Evolutionary conservation across 2,888 invertebrate genomes (phyloP), one percentile per base, ranked within the genome.

Genomic region (Lapara coniferarum): DNA sequence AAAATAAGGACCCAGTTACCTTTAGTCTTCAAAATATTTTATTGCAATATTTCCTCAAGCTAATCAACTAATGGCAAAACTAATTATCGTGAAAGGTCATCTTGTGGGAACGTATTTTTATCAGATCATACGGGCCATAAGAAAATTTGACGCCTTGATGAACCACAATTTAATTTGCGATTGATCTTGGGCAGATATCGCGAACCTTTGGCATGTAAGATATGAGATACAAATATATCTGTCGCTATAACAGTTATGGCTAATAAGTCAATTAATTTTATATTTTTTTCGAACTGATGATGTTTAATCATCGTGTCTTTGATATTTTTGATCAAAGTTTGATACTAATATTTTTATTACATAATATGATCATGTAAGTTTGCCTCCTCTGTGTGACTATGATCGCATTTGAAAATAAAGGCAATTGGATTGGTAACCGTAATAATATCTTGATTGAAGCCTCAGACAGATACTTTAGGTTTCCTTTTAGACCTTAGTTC

Each of bases 131-230:
- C 25, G 49, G 63, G 19, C 49, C 13, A 57, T 51, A 68, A 25
- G 51, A 63, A 25, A 69, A 19, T 49, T 68, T 74, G 67, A 63
- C 49, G 63, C 63, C 19, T 63, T 63, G 37, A 19, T 55, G 56
- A 56, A 44, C 67, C 67, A 13, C 16, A 14, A 67, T 67, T 67
- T 67, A 10, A 67, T 67, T 67, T 67, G 19, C 46, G 46, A 14
- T 44, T 67, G 56, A 67, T 67, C 67, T 49, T 19, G 46, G 46
- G 25, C 55, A 55, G 10, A 10, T 8, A 12, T 19, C 19, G 19
- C 10, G 12, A 19, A 16, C 16, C 16, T 5, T 14, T 53, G n/a
- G 53, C 16, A 25, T 25, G 25, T 6, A 53, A 16, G 53, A 19
- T 19, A 19, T 19, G 19, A 19, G 19, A 3, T 12, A 10, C 0